Evolutionary conservation across 1,140 invertebrate genomes (phyloP).

Genomic region (Trigoniulus corallinus): DNA sequence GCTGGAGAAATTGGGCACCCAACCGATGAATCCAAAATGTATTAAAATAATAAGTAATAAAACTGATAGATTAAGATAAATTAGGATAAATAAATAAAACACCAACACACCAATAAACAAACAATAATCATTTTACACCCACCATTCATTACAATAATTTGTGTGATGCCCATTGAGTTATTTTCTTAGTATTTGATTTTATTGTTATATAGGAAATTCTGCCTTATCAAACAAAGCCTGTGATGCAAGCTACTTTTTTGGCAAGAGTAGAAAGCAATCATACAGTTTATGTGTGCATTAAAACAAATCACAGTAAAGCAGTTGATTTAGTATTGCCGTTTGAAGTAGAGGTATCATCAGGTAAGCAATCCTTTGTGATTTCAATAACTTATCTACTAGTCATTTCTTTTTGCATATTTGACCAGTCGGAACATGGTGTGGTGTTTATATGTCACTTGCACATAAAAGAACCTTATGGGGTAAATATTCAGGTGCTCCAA

Average conservation of each 20-base stretch:
- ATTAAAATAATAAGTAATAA: too few relatives aligned
- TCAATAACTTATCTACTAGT: too few relatives aligned
- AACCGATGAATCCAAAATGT: background rate
- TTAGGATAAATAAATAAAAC: background rate
- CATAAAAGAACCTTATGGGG: too few relatives aligned
- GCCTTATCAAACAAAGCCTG: constrained; percentile 69
- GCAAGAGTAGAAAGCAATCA: constrained; percentile 57
- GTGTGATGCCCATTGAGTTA: constrained; percentile 8
- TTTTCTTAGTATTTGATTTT: constrained; percentile 2
- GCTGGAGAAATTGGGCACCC: too few relatives aligned
- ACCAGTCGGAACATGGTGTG: too few relatives aligned
- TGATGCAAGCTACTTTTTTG: constrained; percentile 71
- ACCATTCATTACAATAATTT: background rate
- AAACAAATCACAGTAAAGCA: constrained; percentile 43
- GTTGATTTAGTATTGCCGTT: constrained; percentile 59
- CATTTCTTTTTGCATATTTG: too few relatives aligned
- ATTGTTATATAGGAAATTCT: constrained; percentile 44
- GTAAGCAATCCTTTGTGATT: constrained; percentile 13
- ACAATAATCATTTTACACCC: too few relatives aligned
- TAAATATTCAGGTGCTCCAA: too few relatives aligned
- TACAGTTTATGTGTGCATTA: constrained; percentile 63
- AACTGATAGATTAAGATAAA: background rate
- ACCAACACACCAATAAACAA: too few relatives aligned
- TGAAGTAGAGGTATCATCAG: constrained; percentile 65
- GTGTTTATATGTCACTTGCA: too few relatives aligned